phyloP scores from a whole-genome alignment of 2,888 invertebrate species.

The Eueremaeus valkanovi region DNA sequence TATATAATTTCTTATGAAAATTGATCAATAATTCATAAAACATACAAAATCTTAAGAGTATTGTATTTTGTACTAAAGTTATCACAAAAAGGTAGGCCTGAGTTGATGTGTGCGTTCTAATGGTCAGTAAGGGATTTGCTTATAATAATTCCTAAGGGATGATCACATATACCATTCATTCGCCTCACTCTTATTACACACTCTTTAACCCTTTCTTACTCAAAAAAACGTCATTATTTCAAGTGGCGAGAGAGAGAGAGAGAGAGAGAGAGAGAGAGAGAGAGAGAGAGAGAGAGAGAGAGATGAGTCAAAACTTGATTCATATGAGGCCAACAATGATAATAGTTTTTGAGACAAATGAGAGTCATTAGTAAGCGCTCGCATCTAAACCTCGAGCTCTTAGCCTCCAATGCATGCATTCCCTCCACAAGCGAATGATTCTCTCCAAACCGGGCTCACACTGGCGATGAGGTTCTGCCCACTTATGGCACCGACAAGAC shows the following conservation, averaged over 20 bases:
- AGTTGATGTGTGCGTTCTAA: background rate
- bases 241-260: background rate
- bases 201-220: background rate
- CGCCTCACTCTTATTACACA: background rate
- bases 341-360: slow-evolving; percentile 27
- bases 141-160: slow-evolving; percentile 1
- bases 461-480: slow-evolving; percentile 1
- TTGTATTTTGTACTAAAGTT: too few relatives aligned
- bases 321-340: background rate
- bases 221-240: slow-evolving; percentile 2
- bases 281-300: background rate
- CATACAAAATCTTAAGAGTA: too few relatives aligned
- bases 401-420: background rate
- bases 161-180: background rate
- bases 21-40: too few relatives aligned
- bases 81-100: too few relatives aligned
- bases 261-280: background rate
- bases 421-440: background rate
- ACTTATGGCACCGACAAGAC: slow-evolving; percentile 1
- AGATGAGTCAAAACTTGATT: background rate
- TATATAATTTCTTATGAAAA: too few relatives aligned
- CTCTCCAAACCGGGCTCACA: slow-evolving; percentile 13
- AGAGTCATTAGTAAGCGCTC: slow-evolving; percentile 2
- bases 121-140: slow-evolving; percentile 8
- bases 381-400: background rate